Conservation (phyloP, 2,797 vertebrate genomes). For the Scolopax bukidnonensis region DNA sequence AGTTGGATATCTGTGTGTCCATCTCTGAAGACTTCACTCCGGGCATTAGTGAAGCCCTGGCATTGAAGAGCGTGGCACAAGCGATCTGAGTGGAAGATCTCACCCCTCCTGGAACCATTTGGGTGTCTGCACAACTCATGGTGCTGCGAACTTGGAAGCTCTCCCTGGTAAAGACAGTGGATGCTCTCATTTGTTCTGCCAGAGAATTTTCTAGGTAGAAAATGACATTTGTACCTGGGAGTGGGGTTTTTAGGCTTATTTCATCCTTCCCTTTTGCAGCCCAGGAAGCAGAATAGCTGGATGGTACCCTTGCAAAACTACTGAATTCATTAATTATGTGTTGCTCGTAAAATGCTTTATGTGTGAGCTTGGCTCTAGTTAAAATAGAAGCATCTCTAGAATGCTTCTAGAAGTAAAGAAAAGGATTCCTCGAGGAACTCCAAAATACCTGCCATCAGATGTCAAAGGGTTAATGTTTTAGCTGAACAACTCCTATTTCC, state of each 20-base stretch:
- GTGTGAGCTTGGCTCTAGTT: neutral
- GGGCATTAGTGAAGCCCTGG: neutral
- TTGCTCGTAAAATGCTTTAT: neutral
- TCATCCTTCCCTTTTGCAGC: neutral
- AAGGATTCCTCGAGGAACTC: neutral
- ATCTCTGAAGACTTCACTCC: neutral
- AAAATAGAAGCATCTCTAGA: neutral
- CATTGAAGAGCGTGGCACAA: no score
- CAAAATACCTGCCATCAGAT: neutral
- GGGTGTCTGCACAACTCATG: neutral
- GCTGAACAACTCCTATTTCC: neutral
- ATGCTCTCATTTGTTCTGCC: neutral
- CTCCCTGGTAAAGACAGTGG: neutral
- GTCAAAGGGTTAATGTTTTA: neutral
- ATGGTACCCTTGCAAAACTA: neutral
- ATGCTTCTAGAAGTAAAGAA: neutral
- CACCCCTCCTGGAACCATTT: neutral
- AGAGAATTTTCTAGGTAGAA: neutral
- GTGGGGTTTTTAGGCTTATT: fast-evolving
- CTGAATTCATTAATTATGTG: neutral
- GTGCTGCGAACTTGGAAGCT: neutral
- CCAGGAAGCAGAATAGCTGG: neutral
- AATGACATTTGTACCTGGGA: neutral
- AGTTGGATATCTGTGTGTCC: neutral
- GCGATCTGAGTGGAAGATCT: neutral